Percentiles rank a stretch among this genome's conserved stretches.
Conservation (phyloP, 2,113 vertebrate genomes). For the Pachycephala philippinensis region DNA sequence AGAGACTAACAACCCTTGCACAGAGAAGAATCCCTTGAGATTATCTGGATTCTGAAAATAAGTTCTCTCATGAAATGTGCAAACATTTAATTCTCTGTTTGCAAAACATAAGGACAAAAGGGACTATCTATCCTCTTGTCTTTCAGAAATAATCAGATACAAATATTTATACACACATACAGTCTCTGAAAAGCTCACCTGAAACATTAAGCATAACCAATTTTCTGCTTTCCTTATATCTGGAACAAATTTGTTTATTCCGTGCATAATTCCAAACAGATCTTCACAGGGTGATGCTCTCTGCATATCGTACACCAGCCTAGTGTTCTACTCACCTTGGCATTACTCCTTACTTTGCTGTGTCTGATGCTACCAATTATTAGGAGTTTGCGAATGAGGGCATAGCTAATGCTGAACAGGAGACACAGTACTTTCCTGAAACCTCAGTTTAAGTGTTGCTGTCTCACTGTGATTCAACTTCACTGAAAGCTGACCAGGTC, state of each 20-base stretch:
- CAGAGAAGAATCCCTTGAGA: not conserved
- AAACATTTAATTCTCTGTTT: not conserved
- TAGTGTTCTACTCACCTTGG: not conserved
- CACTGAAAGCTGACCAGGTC: not conserved
- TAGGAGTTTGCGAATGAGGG: not conserved
- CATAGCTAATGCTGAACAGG: not conserved
- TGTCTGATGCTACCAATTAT: not conserved
- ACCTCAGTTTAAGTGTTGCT: not conserved
- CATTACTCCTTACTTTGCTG: not conserved
- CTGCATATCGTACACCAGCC: not conserved
- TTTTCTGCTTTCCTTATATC: conserved; percentile 9
- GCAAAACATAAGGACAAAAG: not conserved
- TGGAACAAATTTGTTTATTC: conserved; percentile 24
- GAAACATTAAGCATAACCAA: not conserved
- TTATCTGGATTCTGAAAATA: not conserved
- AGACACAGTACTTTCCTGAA: not conserved
- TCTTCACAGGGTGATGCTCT: not conserved
- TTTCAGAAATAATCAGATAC: not conserved
- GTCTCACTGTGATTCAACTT: not conserved
- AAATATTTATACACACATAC: not conserved
- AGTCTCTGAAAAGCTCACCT: not conserved
- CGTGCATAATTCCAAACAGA: conserved; percentile 9
- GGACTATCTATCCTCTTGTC: not conserved
- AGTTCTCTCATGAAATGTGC: not conserved
- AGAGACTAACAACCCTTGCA: not conserved